Evolutionary conservation across 2,113 vertebrate genomes (phyloP).

Genomic region (Pogonocichla stellata): DNA sequence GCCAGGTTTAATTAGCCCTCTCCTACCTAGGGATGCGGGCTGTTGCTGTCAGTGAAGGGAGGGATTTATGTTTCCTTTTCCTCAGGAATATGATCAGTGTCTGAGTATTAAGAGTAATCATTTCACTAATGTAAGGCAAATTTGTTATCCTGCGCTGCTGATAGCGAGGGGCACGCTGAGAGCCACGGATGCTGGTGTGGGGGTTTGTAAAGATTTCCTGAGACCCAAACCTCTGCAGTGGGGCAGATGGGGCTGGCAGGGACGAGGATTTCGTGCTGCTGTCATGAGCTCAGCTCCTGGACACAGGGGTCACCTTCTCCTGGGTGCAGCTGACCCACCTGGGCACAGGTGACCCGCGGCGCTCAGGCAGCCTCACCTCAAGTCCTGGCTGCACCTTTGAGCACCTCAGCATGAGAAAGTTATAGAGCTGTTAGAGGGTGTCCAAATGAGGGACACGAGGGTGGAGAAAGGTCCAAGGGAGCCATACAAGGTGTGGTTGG

Average conservation of each 20-base stretch:
- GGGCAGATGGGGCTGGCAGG: rapidly evolving
- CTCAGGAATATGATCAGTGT: neutral
- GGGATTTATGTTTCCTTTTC: conserved; percentile 48
- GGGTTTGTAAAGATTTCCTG: too few species aligned
- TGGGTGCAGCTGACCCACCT: neutral
- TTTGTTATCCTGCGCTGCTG: neutral
- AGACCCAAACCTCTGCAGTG: too few species aligned
- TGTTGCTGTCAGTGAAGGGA: neutral
- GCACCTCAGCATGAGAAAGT: neutral
- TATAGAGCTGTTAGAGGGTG: neutral
- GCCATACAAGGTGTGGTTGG: neutral
- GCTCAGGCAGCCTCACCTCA: neutral
- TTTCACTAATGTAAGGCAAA: neutral
- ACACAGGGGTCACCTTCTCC: neutral
- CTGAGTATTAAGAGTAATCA: neutral
- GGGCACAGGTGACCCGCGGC: neutral
- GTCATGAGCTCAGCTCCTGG: rapidly evolving
- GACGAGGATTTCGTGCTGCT: neutral
- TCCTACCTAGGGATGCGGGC: neutral
- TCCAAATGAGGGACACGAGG: neutral
- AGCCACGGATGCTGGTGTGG: neutral
- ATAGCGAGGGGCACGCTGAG: neutral
- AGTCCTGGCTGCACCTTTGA: neutral
- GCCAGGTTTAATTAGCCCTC: neutral
- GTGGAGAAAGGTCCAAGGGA: neutral